A percentile compares a stretch with the other conserved stretches of the same genome.
phyloP scores from a whole-genome alignment of 2,888 invertebrate genomes.

The Meganola albula region DNA sequence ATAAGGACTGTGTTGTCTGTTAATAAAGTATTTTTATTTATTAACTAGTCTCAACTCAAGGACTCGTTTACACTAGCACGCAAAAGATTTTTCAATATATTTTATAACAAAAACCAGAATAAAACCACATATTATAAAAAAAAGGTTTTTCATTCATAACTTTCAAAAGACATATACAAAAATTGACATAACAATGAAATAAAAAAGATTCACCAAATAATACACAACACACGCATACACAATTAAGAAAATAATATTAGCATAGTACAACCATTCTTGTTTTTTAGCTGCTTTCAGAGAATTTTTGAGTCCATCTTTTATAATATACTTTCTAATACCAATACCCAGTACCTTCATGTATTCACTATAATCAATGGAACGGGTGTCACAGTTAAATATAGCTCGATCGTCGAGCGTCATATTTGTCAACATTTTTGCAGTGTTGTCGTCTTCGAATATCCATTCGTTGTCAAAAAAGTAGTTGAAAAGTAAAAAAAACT shows the following conservation, averaged over 20 bases:
- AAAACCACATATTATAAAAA: no score
- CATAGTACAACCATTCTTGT: not conserved
- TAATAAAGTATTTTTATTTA: no score
- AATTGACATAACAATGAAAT: not conserved
- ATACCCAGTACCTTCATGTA: slow-evolving; percentile 23
- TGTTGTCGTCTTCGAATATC: slow-evolving; percentile 29
- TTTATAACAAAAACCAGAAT: no score
- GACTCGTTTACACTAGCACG: no score
- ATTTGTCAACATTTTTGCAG: slow-evolving; percentile 14
- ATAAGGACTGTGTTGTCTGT: no score
- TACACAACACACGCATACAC: not conserved
- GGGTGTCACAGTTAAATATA: slow-evolving; percentile 34
- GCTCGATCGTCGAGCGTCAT: slow-evolving; percentile 24
- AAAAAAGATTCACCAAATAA: not conserved
- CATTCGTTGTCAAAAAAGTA: slow-evolving; percentile 30
- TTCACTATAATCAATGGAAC: slow-evolving; percentile 22
- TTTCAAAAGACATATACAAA: no score
- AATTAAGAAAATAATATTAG: not conserved
- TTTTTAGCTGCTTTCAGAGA: slow-evolving; percentile 1
- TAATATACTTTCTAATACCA: slow-evolving; percentile 30
- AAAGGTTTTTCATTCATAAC: no score
- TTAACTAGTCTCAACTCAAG: no score
- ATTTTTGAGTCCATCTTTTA: slow-evolving; percentile 31
- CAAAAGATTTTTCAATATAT: no score
- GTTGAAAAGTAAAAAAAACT: no score